Base-by-base conservation (phyloP, 2,888 invertebrate genomes). In the Andrena bicolor region DNA sequence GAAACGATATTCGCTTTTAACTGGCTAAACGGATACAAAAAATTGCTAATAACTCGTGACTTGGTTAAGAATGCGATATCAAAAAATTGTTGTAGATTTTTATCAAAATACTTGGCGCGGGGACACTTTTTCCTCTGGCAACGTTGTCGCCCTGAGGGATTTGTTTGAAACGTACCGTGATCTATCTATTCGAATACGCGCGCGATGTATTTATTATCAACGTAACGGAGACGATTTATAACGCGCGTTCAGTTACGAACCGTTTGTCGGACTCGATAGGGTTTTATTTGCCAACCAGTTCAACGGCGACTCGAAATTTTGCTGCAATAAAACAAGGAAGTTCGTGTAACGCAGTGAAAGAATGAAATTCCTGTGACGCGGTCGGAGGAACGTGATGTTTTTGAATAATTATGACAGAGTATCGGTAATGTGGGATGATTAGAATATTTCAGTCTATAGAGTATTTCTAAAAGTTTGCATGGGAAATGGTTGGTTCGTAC, bases 131-230 rank as follows among this genome's bases (percentile, higher is more conserved):
- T 13, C 32, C 56, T 30, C 53, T 30, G 71, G 49, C 49, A 23
- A 2, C 26, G 13, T 10, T 26, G 16, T 26, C 60, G 35, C 28
- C 13, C 28, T 5, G 23, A 20, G 5, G 26, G 64, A 80, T 77
- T 78, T 80, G 65, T 83, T 86, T 76, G 35, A 64, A 53, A 20
- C 26, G 4, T 1, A 4, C 23, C 41, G 35, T 64, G 77, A 86
- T 76, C 70, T 76, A 81, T 84, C 78, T 64, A 58, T 61, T 32
- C 51, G 68, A 30, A 41, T 60, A 61, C 71, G 60, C 8, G 13
- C 32, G 32, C 28, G 73, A 76, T 66, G 74, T 78, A 86, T 87
- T 86, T 87, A 78, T 87, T 78, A 74, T 76, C 68, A 70, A 64
- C 64, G 78, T 66, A 78, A 76, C 72, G 23, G 65, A 51, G 61